Percentiles rank a stretch among this genome's conserved stretches.
These are phyloP conservation scores for Amia ocellicauda DNA, from an alignment of 2,113 vertebrate species.

Conservation along the genomic window DNA sequence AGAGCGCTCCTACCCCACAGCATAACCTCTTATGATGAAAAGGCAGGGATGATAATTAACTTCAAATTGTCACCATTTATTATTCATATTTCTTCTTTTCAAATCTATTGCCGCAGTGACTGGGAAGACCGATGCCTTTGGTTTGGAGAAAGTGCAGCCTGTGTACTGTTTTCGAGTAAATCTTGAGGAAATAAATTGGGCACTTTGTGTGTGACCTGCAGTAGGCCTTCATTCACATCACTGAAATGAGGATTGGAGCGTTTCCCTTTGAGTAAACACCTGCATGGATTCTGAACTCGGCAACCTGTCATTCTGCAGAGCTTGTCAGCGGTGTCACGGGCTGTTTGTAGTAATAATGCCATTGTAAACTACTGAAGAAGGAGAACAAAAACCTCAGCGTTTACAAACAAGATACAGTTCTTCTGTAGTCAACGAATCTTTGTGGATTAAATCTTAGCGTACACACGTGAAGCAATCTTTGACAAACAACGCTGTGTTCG, in stretches of 20 bases:
- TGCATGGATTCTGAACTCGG: neutral
- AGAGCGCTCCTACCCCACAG: no score
- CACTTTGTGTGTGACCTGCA: no score
- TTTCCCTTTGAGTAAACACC: slow-evolving; percentile 54
- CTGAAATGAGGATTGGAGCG: slow-evolving; percentile 44
- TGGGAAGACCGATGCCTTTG: no score
- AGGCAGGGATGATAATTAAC: no score
- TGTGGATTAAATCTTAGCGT: slow-evolving; percentile 20
- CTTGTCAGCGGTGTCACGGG: slow-evolving; percentile 11
- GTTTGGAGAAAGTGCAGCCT: no score
- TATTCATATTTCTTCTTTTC: no score
- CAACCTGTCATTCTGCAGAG: slow-evolving; percentile 7
- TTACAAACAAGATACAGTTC: slow-evolving; percentile 13
- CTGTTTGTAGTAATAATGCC: slow-evolving; percentile 33
- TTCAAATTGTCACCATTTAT: no score
- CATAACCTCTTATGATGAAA: no score
- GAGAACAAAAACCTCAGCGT: slow-evolving; percentile 28
- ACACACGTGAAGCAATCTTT: neutral
- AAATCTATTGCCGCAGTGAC: no score
- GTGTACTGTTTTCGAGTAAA: no score
- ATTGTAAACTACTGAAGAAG: slow-evolving; percentile 24
- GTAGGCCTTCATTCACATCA: neutral
- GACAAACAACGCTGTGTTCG: no score
- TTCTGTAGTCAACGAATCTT: neutral
- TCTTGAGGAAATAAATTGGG: no score